These are phyloP conservation scores for Rhincodon typus DNA, from an alignment of 2,797 vertebrate genomes.

Conservation along the genomic window DNA sequence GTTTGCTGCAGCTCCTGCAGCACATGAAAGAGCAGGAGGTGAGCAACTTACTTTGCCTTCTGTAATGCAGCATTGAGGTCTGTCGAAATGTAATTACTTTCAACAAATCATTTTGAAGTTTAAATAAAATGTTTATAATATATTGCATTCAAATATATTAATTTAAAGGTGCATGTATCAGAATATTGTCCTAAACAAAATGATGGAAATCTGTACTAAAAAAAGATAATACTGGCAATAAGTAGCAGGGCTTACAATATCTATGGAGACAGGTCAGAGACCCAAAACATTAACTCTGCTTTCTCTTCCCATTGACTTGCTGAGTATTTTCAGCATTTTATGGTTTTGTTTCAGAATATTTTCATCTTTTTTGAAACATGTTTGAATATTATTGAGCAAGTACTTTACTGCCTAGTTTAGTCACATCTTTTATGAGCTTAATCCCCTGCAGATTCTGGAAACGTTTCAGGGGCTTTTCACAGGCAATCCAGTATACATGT, in stretches of 20 bases:
- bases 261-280: neutral
- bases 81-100: neutral
- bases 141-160: neutral
- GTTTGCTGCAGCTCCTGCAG: slow-evolving; percentile 49
- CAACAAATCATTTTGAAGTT: neutral
- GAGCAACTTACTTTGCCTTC: slow-evolving; percentile 34
- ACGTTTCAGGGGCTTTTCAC: neutral
- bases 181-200: neutral
- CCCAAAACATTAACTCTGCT: neutral
- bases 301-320: neutral
- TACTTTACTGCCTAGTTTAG: neutral
- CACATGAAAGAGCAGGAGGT: slow-evolving; percentile 48
- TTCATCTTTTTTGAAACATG: neutral
- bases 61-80: neutral
- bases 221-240: neutral
- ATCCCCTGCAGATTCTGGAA: neutral
- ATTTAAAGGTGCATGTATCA: neutral
- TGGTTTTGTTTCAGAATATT: neutral
- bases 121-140: neutral
- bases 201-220: no score
- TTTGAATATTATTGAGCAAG: neutral
- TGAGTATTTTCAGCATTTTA: neutral
- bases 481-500: neutral
- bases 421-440: neutral
- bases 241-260: neutral